Evolutionary conservation across 2,797 vertebrate genomes (phyloP).

Genomic region (Pseudomugil tenellus): DNA sequence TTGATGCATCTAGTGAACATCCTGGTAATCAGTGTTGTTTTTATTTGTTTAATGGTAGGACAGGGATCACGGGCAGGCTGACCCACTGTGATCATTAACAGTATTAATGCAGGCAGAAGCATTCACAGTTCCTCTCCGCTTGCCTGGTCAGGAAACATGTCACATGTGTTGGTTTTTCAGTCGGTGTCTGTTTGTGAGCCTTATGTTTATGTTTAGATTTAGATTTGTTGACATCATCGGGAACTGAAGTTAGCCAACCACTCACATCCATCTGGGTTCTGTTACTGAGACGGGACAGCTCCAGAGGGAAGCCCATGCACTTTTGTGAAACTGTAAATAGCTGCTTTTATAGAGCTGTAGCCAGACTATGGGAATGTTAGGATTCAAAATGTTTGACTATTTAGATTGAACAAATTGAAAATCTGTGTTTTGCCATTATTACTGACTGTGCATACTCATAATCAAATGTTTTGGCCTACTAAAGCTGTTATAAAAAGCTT

Average conservation of each 20-base stretch:
- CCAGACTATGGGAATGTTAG: background rate
- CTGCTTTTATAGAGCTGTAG: slow-evolving; percentile 1
- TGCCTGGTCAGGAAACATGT: slow-evolving; percentile 43
- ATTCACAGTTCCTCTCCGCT: slow-evolving; percentile 41
- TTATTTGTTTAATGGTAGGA: slow-evolving; percentile 81
- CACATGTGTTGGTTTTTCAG: slow-evolving; percentile 42
- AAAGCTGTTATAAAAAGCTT: slow-evolving; percentile 2
- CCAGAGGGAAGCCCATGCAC: slow-evolving; percentile 4
- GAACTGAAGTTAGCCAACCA: slow-evolving; percentile 40
- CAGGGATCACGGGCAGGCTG: slow-evolving; percentile 76
- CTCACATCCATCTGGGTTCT: slow-evolving; percentile 40
- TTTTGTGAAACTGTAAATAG: slow-evolving; percentile 3
- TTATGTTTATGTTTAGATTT: slow-evolving; percentile 40
- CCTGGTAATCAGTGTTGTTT: slow-evolving; percentile 81
- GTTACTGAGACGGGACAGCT: slow-evolving; percentile 27
- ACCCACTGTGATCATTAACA: slow-evolving; percentile 80
- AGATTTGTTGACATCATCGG: slow-evolving; percentile 48
- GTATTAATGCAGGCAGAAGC: slow-evolving; percentile 70
- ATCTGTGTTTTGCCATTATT: background rate
- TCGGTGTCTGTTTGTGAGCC: slow-evolving; percentile 12
- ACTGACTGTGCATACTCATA: background rate
- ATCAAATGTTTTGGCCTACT: background rate
- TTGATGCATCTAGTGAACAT: slow-evolving; percentile 78
- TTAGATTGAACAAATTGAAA: background rate
- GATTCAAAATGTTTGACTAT: slow-evolving; percentile 1